Conservation (phyloP, 2,888 invertebrate species). For the Aleiodes testaceus region DNA sequence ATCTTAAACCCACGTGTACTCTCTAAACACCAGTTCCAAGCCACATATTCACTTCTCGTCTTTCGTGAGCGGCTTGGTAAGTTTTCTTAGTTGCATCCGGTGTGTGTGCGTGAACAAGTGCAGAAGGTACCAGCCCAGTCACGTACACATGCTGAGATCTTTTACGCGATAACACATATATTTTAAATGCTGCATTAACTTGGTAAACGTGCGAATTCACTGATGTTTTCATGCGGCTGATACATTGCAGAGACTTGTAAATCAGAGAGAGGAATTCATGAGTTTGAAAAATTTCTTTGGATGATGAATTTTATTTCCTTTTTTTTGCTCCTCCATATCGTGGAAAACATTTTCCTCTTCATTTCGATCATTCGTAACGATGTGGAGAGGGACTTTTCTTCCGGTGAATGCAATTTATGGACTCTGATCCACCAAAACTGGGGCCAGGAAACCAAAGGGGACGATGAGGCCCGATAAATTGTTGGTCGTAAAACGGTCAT, state of each 20-base stretch:
- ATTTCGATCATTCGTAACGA: conserved; percentile 20
- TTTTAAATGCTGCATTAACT: conserved; percentile 27
- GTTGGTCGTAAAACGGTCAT: conserved; percentile 53
- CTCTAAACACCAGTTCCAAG: background rate
- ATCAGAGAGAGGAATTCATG: background rate
- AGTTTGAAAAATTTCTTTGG: no score
- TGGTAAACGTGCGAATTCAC: conserved; percentile 11
- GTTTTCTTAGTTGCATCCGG: background rate
- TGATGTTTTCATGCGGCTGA: background rate
- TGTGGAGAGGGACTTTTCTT: conserved; percentile 42
- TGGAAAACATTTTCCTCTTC: conserved; percentile 33
- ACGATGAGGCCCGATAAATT: conserved; percentile 53
- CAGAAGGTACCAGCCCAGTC: conserved; percentile 3
- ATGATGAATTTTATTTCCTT: conserved; percentile 1
- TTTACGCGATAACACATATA: background rate
- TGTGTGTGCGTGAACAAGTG: background rate
- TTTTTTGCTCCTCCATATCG: conserved; percentile 27
- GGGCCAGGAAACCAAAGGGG: conserved; percentile 38
- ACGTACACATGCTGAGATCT: conserved; percentile 24
- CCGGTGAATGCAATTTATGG: conserved; percentile 63
- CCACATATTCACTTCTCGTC: conserved; percentile 7
- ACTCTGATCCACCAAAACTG: conserved; percentile 50
- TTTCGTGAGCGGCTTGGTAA: background rate
- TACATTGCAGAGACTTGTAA: background rate
- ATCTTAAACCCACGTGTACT: background rate